phyloP scores from a whole-genome alignment of 2,888 invertebrate genomes.

The Pimpla rufipes region DNA sequence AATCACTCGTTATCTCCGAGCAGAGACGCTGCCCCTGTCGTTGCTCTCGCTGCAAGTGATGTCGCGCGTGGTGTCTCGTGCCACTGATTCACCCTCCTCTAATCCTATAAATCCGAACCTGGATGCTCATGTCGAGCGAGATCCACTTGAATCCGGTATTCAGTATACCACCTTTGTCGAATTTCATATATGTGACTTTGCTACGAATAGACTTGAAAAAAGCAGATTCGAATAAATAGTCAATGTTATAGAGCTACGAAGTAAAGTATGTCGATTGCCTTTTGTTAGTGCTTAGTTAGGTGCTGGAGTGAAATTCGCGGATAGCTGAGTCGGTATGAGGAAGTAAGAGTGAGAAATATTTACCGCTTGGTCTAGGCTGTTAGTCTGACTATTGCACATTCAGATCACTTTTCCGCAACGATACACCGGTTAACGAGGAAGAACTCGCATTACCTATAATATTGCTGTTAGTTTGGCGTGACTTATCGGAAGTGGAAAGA shows the following conservation, averaged over 20 bases:
- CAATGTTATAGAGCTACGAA: no score
- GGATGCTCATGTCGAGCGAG: conserved; percentile 14
- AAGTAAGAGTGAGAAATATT: no score
- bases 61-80: conserved; percentile 40
- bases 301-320: no score
- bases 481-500: neutral
- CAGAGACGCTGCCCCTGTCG: conserved; percentile 31
- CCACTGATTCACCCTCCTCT: conserved; percentile 39
- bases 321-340: no score
- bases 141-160: neutral
- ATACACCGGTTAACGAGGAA: neutral
- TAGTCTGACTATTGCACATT: conserved; percentile 48
- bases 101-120: conserved; percentile 22
- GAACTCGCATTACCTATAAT: neutral
- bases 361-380: neutral
- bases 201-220: neutral
- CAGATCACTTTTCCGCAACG: conserved; percentile 42
- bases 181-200: neutral
- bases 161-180: neutral
- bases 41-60: conserved; percentile 30
- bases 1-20: conserved; percentile 67
- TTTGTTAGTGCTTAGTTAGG: no score
- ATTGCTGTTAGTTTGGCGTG: neutral
- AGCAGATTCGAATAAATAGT: neutral
- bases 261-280: no score